A percentile compares a stretch with the other conserved stretches of the same genome.
Conservation (phyloP, 2,888 invertebrate genomes). For the Agonopterix arenella region DNA sequence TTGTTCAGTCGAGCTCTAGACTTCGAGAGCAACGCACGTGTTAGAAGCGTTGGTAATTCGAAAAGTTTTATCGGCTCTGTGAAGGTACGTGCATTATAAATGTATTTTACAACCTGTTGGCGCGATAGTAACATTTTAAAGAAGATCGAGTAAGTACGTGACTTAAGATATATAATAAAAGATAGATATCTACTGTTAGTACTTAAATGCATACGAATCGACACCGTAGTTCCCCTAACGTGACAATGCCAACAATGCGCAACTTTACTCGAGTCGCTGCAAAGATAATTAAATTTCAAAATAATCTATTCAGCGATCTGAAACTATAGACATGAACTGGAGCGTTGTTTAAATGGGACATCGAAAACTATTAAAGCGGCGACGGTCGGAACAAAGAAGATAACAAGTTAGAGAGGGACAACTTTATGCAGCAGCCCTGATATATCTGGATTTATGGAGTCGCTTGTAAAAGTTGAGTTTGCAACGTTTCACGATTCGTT, state of each 20-base stretch:
- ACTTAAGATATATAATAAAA: too few species aligned
- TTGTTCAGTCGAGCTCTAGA: slow-evolving; percentile 25
- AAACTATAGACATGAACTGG: background rate
- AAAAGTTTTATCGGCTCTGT: too few species aligned
- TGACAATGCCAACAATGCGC: background rate
- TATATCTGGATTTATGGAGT: slow-evolving; percentile 18
- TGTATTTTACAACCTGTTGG: too few species aligned
- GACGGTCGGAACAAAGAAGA: slow-evolving; percentile 14
- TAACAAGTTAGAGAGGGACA: slow-evolving; percentile 19
- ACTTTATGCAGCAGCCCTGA: slow-evolving; percentile 15
- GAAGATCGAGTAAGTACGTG: too few species aligned
- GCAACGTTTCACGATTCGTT: background rate
- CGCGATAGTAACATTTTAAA: too few species aligned
- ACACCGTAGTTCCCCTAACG: too few species aligned
- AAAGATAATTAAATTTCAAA: slow-evolving; percentile 15
- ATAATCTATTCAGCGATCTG: slow-evolving; percentile 14
- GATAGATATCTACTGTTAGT: too few species aligned
- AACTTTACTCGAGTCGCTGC: slow-evolving; percentile 1
- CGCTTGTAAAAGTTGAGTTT: slow-evolving; percentile 11
- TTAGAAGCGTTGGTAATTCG: background rate
- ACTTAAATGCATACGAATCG: too few species aligned
- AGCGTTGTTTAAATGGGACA: slow-evolving; percentile 17
- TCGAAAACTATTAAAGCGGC: slow-evolving; percentile 29
- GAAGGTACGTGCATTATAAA: too few species aligned
- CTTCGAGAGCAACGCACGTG: slow-evolving; percentile 20